Conservation (phyloP, 2,888 invertebrate genomes). For the Punctoribates punctum region DNA sequence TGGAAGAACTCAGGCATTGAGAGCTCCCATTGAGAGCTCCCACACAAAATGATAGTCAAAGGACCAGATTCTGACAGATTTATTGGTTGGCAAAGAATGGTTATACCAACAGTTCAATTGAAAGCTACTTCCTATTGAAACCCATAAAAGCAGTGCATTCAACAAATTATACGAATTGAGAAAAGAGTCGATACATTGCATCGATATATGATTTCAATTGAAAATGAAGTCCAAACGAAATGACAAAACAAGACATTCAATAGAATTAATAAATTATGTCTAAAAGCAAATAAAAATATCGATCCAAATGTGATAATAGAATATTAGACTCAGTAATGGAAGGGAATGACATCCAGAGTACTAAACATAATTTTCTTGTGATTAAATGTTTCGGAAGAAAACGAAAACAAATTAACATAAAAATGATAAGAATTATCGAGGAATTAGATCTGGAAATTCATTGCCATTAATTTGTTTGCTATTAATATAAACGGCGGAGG, state of each 20-base stretch:
- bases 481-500: no score
- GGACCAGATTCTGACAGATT: conserved; percentile 4
- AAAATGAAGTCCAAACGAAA: neutral
- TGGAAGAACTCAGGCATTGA: no score
- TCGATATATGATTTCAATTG: neutral
- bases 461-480: no score
- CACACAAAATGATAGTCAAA: neutral
- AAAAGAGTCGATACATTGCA: neutral
- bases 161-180: neutral
- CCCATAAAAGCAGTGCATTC: neutral
- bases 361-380: no score
- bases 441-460: no score
- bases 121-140: neutral
- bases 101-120: neutral
- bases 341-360: no score
- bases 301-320: neutral
- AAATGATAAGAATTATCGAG: no score
- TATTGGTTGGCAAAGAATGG: neutral
- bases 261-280: neutral
- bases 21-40: neutral
- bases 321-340: no score
- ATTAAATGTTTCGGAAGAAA: no score
- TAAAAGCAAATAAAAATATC: neutral
- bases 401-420: no score
- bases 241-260: neutral